Percentiles rank a stretch among this genome's conserved stretches.
These are phyloP conservation scores for Leptocoma aspasia DNA, from an alignment of 2,113 vertebrate genomes.

Conservation along the genomic window DNA sequence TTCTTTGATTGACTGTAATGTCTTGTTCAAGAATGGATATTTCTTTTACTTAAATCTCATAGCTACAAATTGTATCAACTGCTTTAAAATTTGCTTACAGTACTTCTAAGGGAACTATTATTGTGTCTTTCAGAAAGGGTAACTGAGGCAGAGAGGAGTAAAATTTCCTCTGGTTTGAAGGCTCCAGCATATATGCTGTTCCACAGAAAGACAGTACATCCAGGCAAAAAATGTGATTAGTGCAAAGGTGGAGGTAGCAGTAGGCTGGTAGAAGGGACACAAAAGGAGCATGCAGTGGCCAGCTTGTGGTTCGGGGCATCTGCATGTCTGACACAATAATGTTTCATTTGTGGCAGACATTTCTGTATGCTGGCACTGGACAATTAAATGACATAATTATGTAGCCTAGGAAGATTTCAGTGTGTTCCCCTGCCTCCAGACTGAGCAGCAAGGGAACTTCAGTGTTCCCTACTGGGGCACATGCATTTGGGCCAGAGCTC, in stretches of 20 bases:
- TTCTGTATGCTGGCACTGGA: not conserved
- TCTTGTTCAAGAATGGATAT: not conserved
- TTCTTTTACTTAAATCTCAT: not conserved
- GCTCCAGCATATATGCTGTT: not conserved
- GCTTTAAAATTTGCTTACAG: not conserved
- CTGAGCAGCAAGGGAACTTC: not conserved
- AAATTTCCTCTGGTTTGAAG: not conserved
- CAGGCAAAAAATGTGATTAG: not conserved
- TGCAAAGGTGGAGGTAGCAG: not conserved
- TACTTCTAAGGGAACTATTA: not conserved
- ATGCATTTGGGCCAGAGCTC: not conserved
- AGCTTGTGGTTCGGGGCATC: not conserved
- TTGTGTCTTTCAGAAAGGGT: not conserved
- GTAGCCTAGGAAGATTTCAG: not conserved
- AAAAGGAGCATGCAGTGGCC: accelerated
- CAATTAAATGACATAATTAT: not conserved
- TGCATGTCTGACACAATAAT: not conserved
- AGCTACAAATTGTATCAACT: not conserved
- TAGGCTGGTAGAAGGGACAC: not conserved
- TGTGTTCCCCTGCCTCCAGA: not conserved
- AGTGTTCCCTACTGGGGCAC: not conserved
- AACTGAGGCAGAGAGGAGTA: not conserved
- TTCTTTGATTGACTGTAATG: not conserved
- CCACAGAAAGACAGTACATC: not conserved
- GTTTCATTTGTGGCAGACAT: not conserved